These are phyloP conservation scores for Cryptus armator DNA, from an alignment of 2,888 invertebrate species.

Conservation along the genomic window DNA sequence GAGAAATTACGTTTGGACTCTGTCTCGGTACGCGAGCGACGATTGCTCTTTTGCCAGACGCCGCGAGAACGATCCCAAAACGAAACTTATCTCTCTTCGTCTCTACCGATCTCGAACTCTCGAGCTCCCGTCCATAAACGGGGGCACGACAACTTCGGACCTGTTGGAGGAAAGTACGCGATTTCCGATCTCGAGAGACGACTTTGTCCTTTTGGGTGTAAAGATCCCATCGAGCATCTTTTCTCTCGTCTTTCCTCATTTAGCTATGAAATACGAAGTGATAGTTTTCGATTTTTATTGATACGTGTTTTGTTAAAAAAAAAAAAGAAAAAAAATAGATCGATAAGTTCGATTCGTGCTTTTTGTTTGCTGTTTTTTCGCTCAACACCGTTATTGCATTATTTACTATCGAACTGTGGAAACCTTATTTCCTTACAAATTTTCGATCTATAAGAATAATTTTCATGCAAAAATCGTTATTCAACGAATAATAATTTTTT, in stretches of 20 bases:
- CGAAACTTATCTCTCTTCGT: slow-evolving; percentile 37
- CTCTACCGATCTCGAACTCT: slow-evolving; percentile 29
- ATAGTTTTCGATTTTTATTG: too few species aligned
- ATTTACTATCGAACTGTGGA: too few species aligned
- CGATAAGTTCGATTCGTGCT: too few species aligned
- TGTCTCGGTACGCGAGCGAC: slow-evolving; percentile 34
- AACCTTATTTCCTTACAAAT: too few species aligned
- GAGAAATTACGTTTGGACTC: slow-evolving; percentile 74
- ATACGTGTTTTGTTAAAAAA: background rate
- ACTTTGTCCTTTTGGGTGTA: background rate
- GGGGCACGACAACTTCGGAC: slow-evolving; percentile 14
- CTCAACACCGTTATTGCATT: too few species aligned
- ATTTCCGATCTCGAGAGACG: slow-evolving; percentile 36
- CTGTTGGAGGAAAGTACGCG: slow-evolving; percentile 32
- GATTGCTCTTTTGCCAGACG: slow-evolving; percentile 22
- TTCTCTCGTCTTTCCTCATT: background rate
- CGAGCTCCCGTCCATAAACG: slow-evolving; percentile 47
- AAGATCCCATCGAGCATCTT: background rate
- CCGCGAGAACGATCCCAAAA: slow-evolving; percentile 36
- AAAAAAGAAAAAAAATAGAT: background rate
- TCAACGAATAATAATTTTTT: too few species aligned
- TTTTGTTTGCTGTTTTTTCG: too few species aligned
- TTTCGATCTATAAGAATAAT: too few species aligned
- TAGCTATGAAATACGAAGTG: background rate
- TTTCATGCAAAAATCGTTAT: too few species aligned